Percentiles rank a stretch among this genome's conserved stretches.
Evolutionary conservation across 1,140 invertebrate genomes (phyloP).

Genomic region (Drosophila watanabei): DNA sequence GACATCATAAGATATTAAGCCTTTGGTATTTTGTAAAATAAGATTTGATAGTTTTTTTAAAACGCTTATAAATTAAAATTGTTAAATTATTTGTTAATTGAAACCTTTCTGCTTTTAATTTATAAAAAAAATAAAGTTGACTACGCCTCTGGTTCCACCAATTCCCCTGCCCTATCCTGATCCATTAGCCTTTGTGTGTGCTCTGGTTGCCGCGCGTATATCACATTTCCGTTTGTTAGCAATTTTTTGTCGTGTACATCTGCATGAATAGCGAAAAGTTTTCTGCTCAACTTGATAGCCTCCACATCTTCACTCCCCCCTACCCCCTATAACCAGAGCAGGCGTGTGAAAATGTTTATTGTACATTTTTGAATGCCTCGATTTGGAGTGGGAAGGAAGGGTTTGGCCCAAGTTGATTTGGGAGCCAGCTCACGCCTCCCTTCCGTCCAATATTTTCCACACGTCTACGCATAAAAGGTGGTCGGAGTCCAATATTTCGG

Average conservation of each 20-base stretch:
- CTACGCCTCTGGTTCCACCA: background rate
- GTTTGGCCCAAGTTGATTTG: constrained; percentile 61
- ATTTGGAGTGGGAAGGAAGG: constrained; percentile 19
- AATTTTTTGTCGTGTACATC: constrained; percentile 70
- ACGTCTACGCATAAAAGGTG: constrained; percentile 73
- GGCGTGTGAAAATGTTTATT: constrained; percentile 69
- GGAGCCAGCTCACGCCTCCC: constrained; percentile 69
- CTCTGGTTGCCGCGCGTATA: constrained; percentile 70
- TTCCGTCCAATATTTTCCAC: constrained; percentile 75
- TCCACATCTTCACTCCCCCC: background rate
- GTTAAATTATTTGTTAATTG: background rate
- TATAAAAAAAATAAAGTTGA: background rate
- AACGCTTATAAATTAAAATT: background rate
- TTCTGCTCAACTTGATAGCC: constrained; percentile 82
- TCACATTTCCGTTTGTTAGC: constrained; percentile 82
- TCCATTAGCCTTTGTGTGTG: constrained; percentile 76
- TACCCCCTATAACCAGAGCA: constrained; percentile 5
- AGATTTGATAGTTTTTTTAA: too few relatives aligned
- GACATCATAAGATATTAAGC: background rate
- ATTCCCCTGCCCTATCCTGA: background rate
- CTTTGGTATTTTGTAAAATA: too few relatives aligned
- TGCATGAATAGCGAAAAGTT: constrained; percentile 76
- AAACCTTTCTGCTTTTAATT: background rate
- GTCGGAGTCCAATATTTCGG: constrained; percentile 35
- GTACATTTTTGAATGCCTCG: constrained; percentile 51